These are phyloP conservation scores for Zeus faber DNA, from an alignment of 2,113 vertebrate genomes.

Conservation along the genomic window DNA sequence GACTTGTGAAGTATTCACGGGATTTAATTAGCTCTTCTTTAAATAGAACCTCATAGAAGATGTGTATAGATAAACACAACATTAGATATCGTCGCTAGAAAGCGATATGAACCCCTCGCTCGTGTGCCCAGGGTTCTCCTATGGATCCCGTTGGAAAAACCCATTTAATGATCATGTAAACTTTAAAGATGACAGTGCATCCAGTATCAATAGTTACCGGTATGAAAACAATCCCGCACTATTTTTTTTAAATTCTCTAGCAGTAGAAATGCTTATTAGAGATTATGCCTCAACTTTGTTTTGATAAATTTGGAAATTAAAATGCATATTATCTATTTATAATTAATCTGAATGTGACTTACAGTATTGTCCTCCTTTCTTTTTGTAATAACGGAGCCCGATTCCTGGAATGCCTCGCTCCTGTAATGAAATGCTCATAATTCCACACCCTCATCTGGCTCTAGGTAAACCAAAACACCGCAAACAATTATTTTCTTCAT, in stretches of 20 bases:
- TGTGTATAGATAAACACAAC: slow-evolving; percentile 10
- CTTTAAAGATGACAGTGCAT: not conserved
- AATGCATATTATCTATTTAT: not conserved
- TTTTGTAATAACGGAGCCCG: no score
- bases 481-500: no score
- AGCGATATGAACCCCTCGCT: not conserved
- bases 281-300: not conserved
- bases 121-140: not conserved
- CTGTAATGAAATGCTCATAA: no score
- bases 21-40: slow-evolving; percentile 28
- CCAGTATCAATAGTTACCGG: not conserved
- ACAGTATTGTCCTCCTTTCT: no score
- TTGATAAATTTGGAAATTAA: not conserved
- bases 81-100: not conserved
- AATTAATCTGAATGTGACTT: no score
- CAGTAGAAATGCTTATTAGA: not conserved
- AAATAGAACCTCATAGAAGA: slow-evolving; percentile 26
- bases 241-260: no score
- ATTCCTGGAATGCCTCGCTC: no score
- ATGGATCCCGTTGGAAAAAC: not conserved
- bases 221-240: not conserved
- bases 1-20: slow-evolving; percentile 24
- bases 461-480: no score
- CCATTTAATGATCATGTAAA: not conserved
- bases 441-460: no score